Evolutionary conservation across 2,113 vertebrate species (phyloP).

Genomic region (Ophiodon elongatus): DNA sequence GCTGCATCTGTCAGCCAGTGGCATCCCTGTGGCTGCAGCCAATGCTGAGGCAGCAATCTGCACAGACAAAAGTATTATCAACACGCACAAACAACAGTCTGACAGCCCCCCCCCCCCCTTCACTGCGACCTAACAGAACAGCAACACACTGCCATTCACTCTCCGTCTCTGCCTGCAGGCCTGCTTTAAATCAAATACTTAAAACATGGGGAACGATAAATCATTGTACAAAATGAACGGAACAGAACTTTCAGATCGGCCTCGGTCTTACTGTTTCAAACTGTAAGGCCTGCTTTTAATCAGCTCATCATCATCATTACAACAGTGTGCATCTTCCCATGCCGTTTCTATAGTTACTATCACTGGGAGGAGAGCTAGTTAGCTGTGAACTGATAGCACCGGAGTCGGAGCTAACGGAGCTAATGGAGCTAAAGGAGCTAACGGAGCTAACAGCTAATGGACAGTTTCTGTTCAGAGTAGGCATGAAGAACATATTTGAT

Average conservation of each 20-base stretch:
- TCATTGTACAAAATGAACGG: not conserved
- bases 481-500: no score
- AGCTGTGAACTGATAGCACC: no score
- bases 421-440: no score
- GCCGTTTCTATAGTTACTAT: no score
- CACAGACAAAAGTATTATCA: slow-evolving; percentile 75
- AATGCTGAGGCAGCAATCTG: slow-evolving; percentile 77
- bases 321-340: no score
- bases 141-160: slow-evolving; percentile 6
- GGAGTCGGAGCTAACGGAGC: no score
- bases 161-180: slow-evolving; percentile 10
- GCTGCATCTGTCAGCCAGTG: slow-evolving; percentile 68
- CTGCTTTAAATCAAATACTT: slow-evolving; percentile 47
- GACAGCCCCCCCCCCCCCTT: not conserved
- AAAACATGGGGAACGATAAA: not conserved
- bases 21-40: slow-evolving; percentile 61
- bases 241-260: not conserved
- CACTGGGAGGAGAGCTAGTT: no score
- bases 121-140: slow-evolving; percentile 11
- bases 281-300: slow-evolving; percentile 36
- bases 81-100: slow-evolving; percentile 62
- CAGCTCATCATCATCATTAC: slow-evolving; percentile 12
- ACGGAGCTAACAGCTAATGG: no score
- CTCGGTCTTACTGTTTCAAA: not conserved
- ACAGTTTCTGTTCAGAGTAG: no score